These are phyloP conservation scores for Protodeltote pygarga DNA, from an alignment of 2,888 invertebrate species.

Conservation along the genomic window DNA sequence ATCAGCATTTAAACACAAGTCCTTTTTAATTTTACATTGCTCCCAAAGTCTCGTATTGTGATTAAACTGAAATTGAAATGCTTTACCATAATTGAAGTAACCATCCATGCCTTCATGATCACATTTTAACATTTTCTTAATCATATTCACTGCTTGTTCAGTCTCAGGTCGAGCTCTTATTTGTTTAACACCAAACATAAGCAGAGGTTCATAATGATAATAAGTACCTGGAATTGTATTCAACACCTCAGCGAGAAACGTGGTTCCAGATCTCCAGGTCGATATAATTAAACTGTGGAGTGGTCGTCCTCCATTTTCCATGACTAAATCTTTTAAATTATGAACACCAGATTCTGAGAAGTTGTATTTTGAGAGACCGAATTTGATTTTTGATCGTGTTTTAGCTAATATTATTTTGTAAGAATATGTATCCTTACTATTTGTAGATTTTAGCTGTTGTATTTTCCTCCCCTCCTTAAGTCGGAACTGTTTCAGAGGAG, in stretches of 20 bases:
- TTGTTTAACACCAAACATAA: constrained; percentile 93
- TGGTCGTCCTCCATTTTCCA: constrained; percentile 90
- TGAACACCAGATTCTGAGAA: constrained; percentile 72
- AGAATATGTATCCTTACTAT: too few species aligned
- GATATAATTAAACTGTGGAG: constrained; percentile 92
- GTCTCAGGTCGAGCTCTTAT: constrained; percentile 91
- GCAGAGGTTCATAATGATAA: constrained; percentile 96
- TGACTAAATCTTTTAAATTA: constrained; percentile 89
- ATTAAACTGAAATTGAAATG: constrained; percentile 92
- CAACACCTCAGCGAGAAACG: constrained; percentile 94
- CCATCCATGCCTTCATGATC: constrained; percentile 91
- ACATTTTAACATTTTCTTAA: constrained; percentile 92
- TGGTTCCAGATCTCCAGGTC: constrained; percentile 97
- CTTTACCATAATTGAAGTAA: constrained; percentile 92
- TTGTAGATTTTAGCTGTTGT: constrained; percentile 22
- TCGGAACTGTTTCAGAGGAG: constrained; percentile 68
- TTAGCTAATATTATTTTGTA: constrained; percentile 73
- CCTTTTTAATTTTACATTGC: constrained; percentile 88
- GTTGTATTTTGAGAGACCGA: constrained; percentile 74
- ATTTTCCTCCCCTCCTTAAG: neutral
- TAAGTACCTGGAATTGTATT: constrained; percentile 94
- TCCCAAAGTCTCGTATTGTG: constrained; percentile 95
- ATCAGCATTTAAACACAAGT: constrained; percentile 80
- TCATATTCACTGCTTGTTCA: constrained; percentile 88
- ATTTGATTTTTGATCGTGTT: constrained; percentile 70